Evolutionary conservation across 2,888 invertebrate genomes (phyloP).

Genomic region (Gibbula magus): DNA sequence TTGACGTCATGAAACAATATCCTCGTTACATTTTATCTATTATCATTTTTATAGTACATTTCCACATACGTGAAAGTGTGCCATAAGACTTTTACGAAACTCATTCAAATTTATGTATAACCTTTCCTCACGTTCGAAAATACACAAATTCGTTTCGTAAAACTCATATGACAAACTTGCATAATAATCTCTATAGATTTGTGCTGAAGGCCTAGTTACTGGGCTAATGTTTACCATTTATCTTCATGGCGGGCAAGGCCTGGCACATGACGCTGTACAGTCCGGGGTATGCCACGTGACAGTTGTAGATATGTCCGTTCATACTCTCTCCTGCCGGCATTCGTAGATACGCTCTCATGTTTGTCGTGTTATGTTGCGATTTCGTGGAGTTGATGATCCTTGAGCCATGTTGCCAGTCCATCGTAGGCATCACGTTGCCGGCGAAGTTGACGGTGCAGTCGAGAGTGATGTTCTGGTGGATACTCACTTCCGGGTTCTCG

Average conservation of each 20-base stretch:
- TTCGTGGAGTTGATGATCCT: conserved; percentile 42
- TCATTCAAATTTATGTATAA: too few relatives aligned
- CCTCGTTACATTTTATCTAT: too few relatives aligned
- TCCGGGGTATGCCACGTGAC: conserved; percentile 46
- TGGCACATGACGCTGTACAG: conserved; percentile 43
- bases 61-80: too few relatives aligned
- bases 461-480: conserved; percentile 53
- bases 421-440: conserved; percentile 53
- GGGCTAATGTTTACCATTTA: conserved; percentile 53
- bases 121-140: too few relatives aligned
- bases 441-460: conserved; percentile 56
- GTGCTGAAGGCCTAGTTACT: too few relatives aligned
- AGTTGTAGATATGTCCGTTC: conserved; percentile 54
- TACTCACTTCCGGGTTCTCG: conserved; percentile 42
- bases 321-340: conserved; percentile 42
- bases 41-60: too few relatives aligned
- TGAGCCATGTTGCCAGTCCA: conserved; percentile 52
- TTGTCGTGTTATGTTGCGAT: conserved; percentile 34
- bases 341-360: conserved; percentile 40
- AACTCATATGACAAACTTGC: too few relatives aligned
- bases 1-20: too few relatives aligned
- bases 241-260: conserved; percentile 45
- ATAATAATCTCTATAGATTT: too few relatives aligned
- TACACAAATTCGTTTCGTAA: too few relatives aligned
- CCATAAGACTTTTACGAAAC: too few relatives aligned